Base-by-base conservation (phyloP, 2,888 invertebrate genomes). In the Hemaris fuciformis region DNA sequence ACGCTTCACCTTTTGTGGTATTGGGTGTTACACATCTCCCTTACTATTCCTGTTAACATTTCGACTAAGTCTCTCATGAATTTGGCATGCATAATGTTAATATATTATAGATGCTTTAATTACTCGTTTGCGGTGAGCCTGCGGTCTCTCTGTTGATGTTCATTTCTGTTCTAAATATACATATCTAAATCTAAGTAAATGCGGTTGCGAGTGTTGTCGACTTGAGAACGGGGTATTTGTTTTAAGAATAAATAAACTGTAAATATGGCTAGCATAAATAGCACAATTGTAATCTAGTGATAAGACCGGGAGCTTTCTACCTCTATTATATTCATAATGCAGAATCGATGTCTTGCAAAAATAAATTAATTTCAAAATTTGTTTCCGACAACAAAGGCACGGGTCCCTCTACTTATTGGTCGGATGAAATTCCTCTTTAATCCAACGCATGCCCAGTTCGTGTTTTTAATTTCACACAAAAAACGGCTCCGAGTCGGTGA, bases 391-490 rank as follows among this genome's bases (percentile, higher is more conserved):
- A 85, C 83, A 86, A 87, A 84, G 80, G 79, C 75, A 66, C 71
- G 74, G 71, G 72, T 79, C 81, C 82, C 79, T 78, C 77, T 80
- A 81, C 81, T 83, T 84, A 82, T 83, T 84, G 81, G 82, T 77
- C 74, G 76, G 79, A 81, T 79, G 83, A 84, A 88, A 91, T 90
- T 90, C 87, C 85, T 88, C 85, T 86, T 87, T 86, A 88, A 91
- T 90, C 88, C 90, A 82, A 86, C 86, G 88, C 86, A 88, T 87
- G 88, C 86, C 82, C 85, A 86, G 80, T 85, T 79, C 86, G 81
- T 80, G 86, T 90, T 91, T 91, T 91, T 92, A 92, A 92, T 92
- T 91, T 89, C 87, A 88, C 87, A 89, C 88, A 91, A 92, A 91
- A 89, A 92, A 85, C 83, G 73, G 82, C 84, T 83, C 74, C 71